Base-by-base conservation (phyloP, 2,113 vertebrate genomes). In the Natator depressus region DNA sequence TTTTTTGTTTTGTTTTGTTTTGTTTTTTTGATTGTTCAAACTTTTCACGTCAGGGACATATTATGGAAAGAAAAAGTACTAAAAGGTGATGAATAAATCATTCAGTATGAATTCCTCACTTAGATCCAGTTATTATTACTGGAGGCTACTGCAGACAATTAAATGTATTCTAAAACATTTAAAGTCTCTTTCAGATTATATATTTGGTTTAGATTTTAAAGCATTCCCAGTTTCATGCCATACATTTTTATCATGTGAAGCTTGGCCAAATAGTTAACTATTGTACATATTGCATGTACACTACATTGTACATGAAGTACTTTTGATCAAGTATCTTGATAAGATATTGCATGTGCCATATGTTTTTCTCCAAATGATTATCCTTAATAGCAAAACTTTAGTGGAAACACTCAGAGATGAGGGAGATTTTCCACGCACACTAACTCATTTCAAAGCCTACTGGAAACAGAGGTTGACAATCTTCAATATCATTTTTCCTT, bases 341-440 rank as follows among this genome's bases (percentile, higher is more conserved):
- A 95, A 10, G 57, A 89, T 92, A 92, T 88, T 95, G 79, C 47
- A 79, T 42, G 65, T 91, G 84, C 27, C 81, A 93, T 85, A 85
- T 80, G 35, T 90, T 94, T 85, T 91, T 80, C 4, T 1, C 0
- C 2, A 92, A 87, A 87, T 14, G 3, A 85, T 92, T 91, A 79
- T 92, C 42, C 31, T 94, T 90, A 79, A 96, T 88, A 91, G 92
- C 55, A 93, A 92, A 96, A 88, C 79, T 95, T 85, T 92, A 42
- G 20, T 89, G 85, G 75, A 97, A 94, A 94, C 55, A 75, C 49
- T 97, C 91, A 62, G 65, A 92, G 65, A 93, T 91, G 19, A 93
- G 93, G 69, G 35, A 46, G 69, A 81, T 91, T 95, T 95, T 92
- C 88, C 94, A 90, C 19, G 93, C 78, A 53, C 90, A 50, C 51